Base-by-base conservation (phyloP, 2,113 vertebrate genomes). In the Ictalurus furcatus region DNA sequence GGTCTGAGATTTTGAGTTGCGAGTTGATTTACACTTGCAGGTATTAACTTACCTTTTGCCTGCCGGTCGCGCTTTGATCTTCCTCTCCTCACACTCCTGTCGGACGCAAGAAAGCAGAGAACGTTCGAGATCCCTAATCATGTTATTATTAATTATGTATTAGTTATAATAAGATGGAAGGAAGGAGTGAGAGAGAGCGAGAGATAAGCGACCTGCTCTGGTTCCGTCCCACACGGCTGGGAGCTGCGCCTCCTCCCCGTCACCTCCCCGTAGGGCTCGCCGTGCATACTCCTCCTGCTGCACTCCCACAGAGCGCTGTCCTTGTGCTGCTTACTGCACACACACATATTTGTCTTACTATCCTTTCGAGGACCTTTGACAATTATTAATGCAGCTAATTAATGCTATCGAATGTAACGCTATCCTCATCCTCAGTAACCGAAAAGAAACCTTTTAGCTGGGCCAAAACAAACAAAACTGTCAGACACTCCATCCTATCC, bases 161-260 rank as follows among this genome's bases (percentile, higher is more conserved):
- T 48, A 6, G 44, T 48, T 48, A 48, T 48, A 84, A 8, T 44
- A 16, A 84, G 44, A 2, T 16, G 37, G 37, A 34, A 65, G 34
- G 6, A 23, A 86, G 44, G 25, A 37, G 23, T 1, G 59, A 81
- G 11, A 16, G 23, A 52, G 74, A 25, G 17, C 11, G 73, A 81
- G 5, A 16, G 23, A 65, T 44, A 3, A 54, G 81, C 48, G 65
- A 97, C 96, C 96, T 96, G 96, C 86, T 96, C 94, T 74, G 93
- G 92, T n/a, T 94, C 89, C 63, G 91, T 92, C 88, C 89, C 91
- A 90, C 94, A 96, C 91, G 95, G 95, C 90, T 96, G 96, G 40
- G 93, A 91, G 89, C 92, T 94, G 84, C 95, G 96, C 84, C 94
- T 96, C 91, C 94, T 95, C 96, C 96, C 96, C 67, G 96, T 95